Base-by-base conservation (phyloP, 2,113 vertebrate species). In the Butorides virescens region DNA sequence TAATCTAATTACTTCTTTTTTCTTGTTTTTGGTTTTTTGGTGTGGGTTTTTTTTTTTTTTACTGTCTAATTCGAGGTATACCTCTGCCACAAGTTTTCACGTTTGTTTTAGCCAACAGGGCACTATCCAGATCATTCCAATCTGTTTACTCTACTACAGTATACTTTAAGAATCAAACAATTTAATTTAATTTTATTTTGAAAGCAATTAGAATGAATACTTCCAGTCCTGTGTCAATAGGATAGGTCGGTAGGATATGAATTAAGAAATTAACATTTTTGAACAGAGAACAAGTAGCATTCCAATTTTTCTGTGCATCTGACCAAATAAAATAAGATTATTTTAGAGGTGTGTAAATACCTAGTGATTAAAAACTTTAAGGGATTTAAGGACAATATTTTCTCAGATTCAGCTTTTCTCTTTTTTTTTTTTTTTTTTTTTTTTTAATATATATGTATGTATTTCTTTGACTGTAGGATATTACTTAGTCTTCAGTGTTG, bases 1-100 rank as follows among this genome's bases (percentile, higher is more conserved):
- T 56, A 77, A 73, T 52, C 17, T 30, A 66, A 93, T 86, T 77
- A 29, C 27, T 77, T 88, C 4, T 1, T 67, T 88, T 55, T 65
- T 26, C 7, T 63, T 32, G 12, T 0, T 44, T 42, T 42, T 42
- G 39, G 39, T 42, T 42, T 42, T 42, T 42, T 42, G 12, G 0
- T 13, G 13, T 42, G 39, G 39, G 13, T 42, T 9, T 42, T 42
- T 42, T 39, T 10, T 39, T 42, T 42, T 29, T 77, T 82, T 70
- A 37, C 30, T 52, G 13, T 74, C 26, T 84, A 68, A 74, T 80
- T 74, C 32, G 71, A 78, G n/a, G 2, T 67, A 30, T 52, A 49
- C 25, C 13, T 92, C 26, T 39, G 12, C 21, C 30, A 7, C 47
- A 87, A 71, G 13, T 84, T 93, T 59, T 89, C 16, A 15, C 53